Conservation (phyloP, 1,140 invertebrate genomes). For the Sipha flava region DNA sequence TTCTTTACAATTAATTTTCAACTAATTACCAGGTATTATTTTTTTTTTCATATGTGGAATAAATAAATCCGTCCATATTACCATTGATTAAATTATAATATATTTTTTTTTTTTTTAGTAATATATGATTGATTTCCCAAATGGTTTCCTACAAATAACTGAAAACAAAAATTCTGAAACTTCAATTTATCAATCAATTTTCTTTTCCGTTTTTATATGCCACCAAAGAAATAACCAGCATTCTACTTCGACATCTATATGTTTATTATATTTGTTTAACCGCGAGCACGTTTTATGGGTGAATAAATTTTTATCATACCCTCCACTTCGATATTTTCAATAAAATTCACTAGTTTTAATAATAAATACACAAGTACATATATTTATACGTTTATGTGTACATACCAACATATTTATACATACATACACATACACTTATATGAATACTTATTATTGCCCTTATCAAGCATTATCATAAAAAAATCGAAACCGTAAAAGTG, state of each 20-base stretch:
- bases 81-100: too few relatives aligned
- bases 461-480: conserved; percentile 3
- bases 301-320: conserved; percentile 15
- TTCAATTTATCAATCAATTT: not conserved
- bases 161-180: not conserved
- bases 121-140: not conserved
- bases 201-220: not conserved
- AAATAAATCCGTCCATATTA: too few relatives aligned
- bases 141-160: not conserved
- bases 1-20: too few relatives aligned
- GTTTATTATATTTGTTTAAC: conserved; percentile 20
- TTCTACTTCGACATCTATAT: not conserved
- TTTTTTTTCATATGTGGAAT: too few relatives aligned
- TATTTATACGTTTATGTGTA: not conserved
- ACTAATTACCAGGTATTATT: too few relatives aligned
- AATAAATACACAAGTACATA: not conserved
- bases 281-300: conserved; percentile 3
- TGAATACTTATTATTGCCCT: not conserved
- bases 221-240: not conserved
- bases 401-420: not conserved
- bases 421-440: not conserved
- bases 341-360: not conserved
- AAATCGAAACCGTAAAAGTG: conserved; percentile 2
- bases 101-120: not conserved
- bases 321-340: not conserved